Evolutionary conservation across 2,797 vertebrate genomes (phyloP), one percentile per base, ranked within the genome.

Genomic region (Fringilla coelebs): DNA sequence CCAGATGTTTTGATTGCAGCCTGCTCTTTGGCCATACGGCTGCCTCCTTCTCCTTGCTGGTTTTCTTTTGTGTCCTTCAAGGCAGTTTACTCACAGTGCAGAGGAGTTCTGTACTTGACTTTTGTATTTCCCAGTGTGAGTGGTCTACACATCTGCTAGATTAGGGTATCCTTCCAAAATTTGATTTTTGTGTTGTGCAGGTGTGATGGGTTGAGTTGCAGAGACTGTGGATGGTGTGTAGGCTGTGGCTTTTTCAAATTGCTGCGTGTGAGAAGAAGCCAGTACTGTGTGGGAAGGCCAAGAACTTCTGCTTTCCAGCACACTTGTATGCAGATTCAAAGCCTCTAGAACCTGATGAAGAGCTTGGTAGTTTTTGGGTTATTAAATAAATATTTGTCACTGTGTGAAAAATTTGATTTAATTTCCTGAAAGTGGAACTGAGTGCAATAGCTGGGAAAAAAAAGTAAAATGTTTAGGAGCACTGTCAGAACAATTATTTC

Each of bases 221-320:
- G 57, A 78, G 20, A n/a, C 25, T 4, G 1, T 22, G 48, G 21
- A 18, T 83, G 40, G 6, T 76, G 13, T 83, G 31, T 46, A 77
- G 72, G 22, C 31, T 2, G 3, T 73, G 68, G 20, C 16, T 84
- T 77, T 88, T 92, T 77, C 15, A 54, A 45, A 76, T 49, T 48
- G 34, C 6, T 54, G 5, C 0, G 0, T 26, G 11, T 31, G 21
- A 76, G 21, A 52, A 41, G 13, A 75, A 87, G 28, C 15, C 10
- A 71, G 43, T 60, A 13, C 7, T 76, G 7, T 46, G 11, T 52
- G 43, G 63, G 43, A 85, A 85, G 19, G 41, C n/a, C 34, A 79
- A 61, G 46, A 45, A 43, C 24, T 77, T 62, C 36, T 43, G 34
- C 22, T 91, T 87, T 85, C 10, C 29, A 26, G 17, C 13, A 28